A percentile compares a stretch with the other conserved stretches of the same genome.
phyloP scores from a whole-genome alignment of 1,140 invertebrate species.

The Pentalonia nigronervosa region DNA sequence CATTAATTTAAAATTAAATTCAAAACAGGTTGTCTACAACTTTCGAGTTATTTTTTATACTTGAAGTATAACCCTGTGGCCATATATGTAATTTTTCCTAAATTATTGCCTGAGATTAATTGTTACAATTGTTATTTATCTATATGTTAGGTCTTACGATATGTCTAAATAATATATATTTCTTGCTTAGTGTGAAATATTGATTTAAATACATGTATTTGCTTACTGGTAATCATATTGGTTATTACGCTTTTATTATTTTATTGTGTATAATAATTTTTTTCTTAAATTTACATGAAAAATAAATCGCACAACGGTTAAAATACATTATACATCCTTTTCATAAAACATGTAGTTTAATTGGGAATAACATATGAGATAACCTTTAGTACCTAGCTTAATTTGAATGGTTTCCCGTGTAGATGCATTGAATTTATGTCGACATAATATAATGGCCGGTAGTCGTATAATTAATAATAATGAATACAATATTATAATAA shows the following conservation, averaged over 20 bases:
- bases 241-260: not conserved
- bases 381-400: not conserved
- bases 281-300: not conserved
- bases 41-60: no score
- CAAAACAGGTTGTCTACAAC: no score
- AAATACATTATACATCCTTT: not conserved
- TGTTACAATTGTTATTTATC: not conserved
- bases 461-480: not conserved
- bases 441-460: not conserved
- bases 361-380: not conserved
- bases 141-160: not conserved
- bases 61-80: no score
- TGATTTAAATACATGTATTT: no score
- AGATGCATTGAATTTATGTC: not conserved
- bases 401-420: not conserved
- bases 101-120: not conserved
- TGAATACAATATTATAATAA: not conserved
- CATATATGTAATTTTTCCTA: not conserved
- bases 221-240: not conserved
- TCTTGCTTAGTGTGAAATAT: no score
- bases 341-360: not conserved
- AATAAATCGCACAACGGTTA: not conserved
- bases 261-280: not conserved
- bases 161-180: not conserved
- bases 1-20: no score